phyloP scores from a whole-genome alignment of 23 tunicate genomes.

The Pegea sp. region DNA sequence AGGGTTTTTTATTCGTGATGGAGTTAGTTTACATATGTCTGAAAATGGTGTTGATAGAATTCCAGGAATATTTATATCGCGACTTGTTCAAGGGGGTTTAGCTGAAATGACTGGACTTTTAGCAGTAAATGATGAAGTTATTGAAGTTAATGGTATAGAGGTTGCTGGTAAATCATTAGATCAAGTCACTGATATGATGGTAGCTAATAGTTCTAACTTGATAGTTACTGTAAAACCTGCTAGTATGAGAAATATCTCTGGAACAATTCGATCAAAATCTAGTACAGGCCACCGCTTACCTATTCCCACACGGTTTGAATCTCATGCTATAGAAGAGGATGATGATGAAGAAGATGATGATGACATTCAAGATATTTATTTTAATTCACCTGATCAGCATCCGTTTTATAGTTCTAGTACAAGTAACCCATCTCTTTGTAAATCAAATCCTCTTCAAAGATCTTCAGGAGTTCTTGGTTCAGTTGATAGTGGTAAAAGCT shows the following conservation, averaged over 20 bases:
- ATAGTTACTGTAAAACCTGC: slow-evolving; percentile 97
- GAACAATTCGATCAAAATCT: slow-evolving; percentile 12
- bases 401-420: too few species aligned
- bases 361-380: slow-evolving; percentile 18
- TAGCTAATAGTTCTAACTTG: slow-evolving; percentile 90
- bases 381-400: slow-evolving; percentile 13
- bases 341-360: slow-evolving; percentile 50
- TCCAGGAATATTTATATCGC: slow-evolving; percentile 84
- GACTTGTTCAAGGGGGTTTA: slow-evolving; percentile 86
- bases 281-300: slow-evolving; percentile 16
- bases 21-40: slow-evolving; percentile 83
- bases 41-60: slow-evolving; percentile 88
- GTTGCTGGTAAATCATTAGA: slow-evolving; percentile 91
- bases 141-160: slow-evolving; percentile 95
- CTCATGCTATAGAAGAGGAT: slow-evolving; percentile 12
- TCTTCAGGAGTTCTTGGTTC: too few species aligned
- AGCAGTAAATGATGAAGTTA: slow-evolving; percentile 96
- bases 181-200: slow-evolving; percentile 99
- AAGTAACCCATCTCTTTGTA: too few species aligned
- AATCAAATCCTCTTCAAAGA: too few species aligned
- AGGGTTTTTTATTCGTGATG: slow-evolving; percentile 98
- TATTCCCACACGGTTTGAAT: not conserved
- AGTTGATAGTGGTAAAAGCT: too few species aligned
- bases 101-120: slow-evolving; percentile 99
- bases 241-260: slow-evolving; percentile 67